Evolutionary conservation across 2,113 vertebrate genomes (phyloP).

Genomic region (Mustelus asterias): DNA sequence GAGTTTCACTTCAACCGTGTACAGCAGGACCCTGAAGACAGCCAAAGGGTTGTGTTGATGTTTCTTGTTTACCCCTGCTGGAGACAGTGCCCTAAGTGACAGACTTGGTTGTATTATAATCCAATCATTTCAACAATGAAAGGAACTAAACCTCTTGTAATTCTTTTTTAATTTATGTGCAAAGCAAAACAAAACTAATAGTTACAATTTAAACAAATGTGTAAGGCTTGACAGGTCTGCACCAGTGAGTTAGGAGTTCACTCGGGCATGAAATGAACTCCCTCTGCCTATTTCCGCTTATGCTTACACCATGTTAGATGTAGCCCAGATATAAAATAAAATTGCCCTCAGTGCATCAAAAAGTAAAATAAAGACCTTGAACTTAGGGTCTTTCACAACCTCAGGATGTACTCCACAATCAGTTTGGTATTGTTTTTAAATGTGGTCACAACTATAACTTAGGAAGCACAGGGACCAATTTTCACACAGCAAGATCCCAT

Average conservation of each 20-base stretch:
- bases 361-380: not conserved
- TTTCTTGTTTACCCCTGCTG: not conserved
- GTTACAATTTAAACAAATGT: not conserved
- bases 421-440: not conserved
- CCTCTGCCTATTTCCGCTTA: not conserved
- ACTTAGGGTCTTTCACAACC: not conserved
- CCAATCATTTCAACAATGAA: conserved; percentile 24
- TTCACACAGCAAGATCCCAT: not conserved
- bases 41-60: not conserved
- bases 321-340: not conserved
- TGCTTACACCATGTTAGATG: not conserved
- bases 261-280: not conserved
- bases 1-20: not conserved
- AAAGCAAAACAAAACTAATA: conserved; percentile 16
- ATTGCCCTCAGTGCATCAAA: not conserved
- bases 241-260: conserved; percentile 21
- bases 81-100: not conserved
- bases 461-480: not conserved
- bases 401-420: not conserved
- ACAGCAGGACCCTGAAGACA: not conserved
- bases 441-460: not conserved
- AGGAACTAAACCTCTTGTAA: conserved; percentile 24
- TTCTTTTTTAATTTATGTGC: not conserved
- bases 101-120: not conserved
- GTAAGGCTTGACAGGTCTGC: conserved; percentile 2